Conservation (phyloP, 2,888 invertebrate species). For the Asteroscopus sphinx region DNA sequence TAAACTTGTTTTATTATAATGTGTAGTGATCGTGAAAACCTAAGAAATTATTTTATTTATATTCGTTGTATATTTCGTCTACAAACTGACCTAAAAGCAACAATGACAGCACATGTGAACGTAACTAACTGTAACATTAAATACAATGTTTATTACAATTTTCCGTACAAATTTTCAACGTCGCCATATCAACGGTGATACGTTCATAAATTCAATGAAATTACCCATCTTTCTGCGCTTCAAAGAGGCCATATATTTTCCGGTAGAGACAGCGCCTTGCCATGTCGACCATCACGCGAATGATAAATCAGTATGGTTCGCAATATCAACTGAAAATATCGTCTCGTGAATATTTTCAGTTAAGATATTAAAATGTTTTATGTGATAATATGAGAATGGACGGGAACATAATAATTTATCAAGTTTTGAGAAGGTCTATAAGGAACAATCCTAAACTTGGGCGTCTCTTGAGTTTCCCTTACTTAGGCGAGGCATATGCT, state of each 20-base stretch:
- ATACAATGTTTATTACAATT: slow-evolving; percentile 80
- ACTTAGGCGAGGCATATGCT: too few species aligned
- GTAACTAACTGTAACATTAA: slow-evolving; percentile 45
- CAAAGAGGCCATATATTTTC: slow-evolving; percentile 87
- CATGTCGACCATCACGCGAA: slow-evolving; percentile 83
- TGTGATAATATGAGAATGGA: slow-evolving; percentile 3
- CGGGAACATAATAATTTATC: too few species aligned
- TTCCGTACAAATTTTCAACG: slow-evolving; percentile 80
- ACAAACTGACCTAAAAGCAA: neutral
- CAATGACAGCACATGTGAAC: slow-evolving; percentile 10
- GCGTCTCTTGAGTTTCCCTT: too few species aligned
- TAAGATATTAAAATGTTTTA: slow-evolving; percentile 17
- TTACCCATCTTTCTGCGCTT: slow-evolving; percentile 88
- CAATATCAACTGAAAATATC: slow-evolving; percentile 47
- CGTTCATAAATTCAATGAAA: slow-evolving; percentile 88
- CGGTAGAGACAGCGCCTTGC: slow-evolving; percentile 81
- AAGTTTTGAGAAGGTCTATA: too few species aligned
- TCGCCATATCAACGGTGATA: slow-evolving; percentile 82
- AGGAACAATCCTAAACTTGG: too few species aligned
- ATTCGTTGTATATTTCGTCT: slow-evolving; percentile 1
- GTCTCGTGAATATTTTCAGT: slow-evolving; percentile 38
- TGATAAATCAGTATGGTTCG: slow-evolving; percentile 81
- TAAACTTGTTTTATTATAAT: too few species aligned
- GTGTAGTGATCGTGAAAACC: too few species aligned
- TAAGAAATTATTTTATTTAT: too few species aligned